Evolutionary conservation across 1,140 invertebrate species (phyloP).

Genomic region (Pogonomyrmex californicus): DNA sequence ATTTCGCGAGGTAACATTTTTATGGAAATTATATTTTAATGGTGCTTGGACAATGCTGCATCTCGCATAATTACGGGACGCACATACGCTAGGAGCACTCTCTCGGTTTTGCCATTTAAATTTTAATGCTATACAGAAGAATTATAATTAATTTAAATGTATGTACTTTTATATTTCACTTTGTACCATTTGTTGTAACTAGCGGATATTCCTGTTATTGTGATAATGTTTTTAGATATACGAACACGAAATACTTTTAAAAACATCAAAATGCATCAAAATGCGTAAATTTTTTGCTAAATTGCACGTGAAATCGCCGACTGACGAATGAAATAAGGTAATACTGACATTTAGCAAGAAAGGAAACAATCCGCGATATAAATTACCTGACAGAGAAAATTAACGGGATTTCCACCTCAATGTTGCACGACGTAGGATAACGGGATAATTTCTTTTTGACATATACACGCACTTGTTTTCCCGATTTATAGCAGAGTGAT

Average conservation of each 20-base stretch:
- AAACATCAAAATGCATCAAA: background rate
- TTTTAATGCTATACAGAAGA: slow-evolving; percentile 27
- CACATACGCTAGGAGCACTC: background rate
- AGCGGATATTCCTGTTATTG: slow-evolving; percentile 19
- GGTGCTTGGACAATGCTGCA: slow-evolving; percentile 19
- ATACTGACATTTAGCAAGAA: slow-evolving; percentile 14
- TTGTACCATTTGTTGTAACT: background rate
- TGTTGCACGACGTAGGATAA: background rate
- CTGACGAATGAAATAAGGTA: background rate
- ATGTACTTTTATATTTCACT: background rate
- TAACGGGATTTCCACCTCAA: slow-evolving; percentile 45
- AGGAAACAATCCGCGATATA: slow-evolving; percentile 31
- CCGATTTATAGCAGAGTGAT: background rate
- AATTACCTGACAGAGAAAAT: slow-evolving; percentile 35
- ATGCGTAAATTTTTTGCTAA: slow-evolving; percentile 11
- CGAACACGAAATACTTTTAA: background rate
- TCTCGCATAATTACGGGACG: slow-evolving; percentile 12
- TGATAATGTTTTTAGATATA: background rate
- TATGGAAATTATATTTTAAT: slow-evolving; percentile 54
- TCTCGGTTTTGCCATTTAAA: slow-evolving; percentile 24
- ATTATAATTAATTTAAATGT: slow-evolving; percentile 38
- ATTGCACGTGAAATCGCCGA: slow-evolving; percentile 10
- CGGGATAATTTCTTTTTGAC: slow-evolving; percentile 13
- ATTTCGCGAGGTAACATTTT: slow-evolving; percentile 38
- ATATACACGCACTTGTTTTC: background rate